Evolutionary conservation across 2,113 vertebrate genomes (phyloP).

Genomic region (Panthera uncia): DNA sequence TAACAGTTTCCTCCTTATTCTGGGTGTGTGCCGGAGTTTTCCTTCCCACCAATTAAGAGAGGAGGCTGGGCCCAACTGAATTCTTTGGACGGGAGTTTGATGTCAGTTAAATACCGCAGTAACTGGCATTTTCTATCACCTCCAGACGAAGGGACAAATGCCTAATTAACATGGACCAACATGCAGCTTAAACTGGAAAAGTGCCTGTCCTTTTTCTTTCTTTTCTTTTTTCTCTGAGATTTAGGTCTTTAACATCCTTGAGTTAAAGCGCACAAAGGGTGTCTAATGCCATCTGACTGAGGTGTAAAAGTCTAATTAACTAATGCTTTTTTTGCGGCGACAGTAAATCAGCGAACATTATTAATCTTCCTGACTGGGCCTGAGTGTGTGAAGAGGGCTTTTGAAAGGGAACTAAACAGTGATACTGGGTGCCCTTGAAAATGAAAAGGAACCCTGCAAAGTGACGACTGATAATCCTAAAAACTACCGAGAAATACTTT

Average conservation of each 20-base stretch:
- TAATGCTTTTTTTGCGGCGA: constrained; percentile 44
- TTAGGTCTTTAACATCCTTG: constrained; percentile 32
- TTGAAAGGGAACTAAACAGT: constrained; percentile 33
- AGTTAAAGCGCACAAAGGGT: constrained; percentile 55
- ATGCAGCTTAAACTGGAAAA: constrained; percentile 59
- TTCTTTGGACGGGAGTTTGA: constrained; percentile 10
- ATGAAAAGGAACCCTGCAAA: constrained; percentile 26
- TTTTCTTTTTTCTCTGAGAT: constrained; percentile 13
- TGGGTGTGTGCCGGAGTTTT: constrained; percentile 51
- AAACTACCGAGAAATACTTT: constrained; percentile 19
- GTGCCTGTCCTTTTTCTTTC: constrained; percentile 59
- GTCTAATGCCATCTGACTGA: constrained; percentile 41
- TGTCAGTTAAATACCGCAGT: constrained; percentile 62
- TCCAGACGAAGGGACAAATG: constrained; percentile 30
- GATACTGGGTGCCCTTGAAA: constrained; percentile 50
- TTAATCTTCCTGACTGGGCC: constrained; percentile 30
- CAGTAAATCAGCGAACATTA: constrained; percentile 61
- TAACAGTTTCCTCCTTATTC: constrained; percentile 62
- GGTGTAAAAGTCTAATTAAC: constrained; percentile 65
- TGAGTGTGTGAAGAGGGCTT: constrained; percentile 1
- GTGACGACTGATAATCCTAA: constrained; percentile 45
- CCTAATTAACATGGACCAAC: constrained; percentile 63
- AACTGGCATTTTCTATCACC: constrained; percentile 70
- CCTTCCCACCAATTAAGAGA: constrained; percentile 64
- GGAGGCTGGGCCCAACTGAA: constrained; percentile 9